Evolutionary conservation across 2,888 invertebrate genomes (phyloP).

Genomic region (Sericinus montela): DNA sequence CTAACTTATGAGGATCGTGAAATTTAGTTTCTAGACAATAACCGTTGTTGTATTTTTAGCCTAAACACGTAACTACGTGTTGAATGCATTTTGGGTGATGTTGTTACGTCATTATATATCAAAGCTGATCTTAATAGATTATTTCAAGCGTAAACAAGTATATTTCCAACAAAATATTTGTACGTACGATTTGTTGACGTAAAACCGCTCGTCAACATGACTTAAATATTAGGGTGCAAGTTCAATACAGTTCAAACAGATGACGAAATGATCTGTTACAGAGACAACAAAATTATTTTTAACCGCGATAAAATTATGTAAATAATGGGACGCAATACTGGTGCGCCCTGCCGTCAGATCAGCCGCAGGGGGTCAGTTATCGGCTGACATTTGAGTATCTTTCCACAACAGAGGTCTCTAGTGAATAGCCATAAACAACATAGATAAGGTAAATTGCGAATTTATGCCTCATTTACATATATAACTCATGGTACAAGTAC

Average conservation of each 20-base stretch:
- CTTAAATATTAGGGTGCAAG: background rate
- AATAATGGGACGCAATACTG: constrained; percentile 41
- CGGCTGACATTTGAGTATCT: constrained; percentile 55
- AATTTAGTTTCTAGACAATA: too few relatives aligned
- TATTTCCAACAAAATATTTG: background rate
- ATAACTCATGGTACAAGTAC: background rate
- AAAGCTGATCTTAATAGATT: background rate
- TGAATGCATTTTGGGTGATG: too few relatives aligned
- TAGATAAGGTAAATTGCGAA: constrained; percentile 42
- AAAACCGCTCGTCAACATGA: background rate
- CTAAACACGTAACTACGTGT: too few relatives aligned
- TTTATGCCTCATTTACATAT: constrained; percentile 28
- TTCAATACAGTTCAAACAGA: constrained; percentile 14
- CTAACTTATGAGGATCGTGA: too few relatives aligned
- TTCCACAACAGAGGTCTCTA: constrained; percentile 55
- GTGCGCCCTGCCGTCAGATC: constrained; percentile 50
- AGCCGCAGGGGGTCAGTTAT: constrained; percentile 67
- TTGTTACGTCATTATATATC: too few relatives aligned
- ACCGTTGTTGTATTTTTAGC: too few relatives aligned
- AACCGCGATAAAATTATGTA: constrained; percentile 30
- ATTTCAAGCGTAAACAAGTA: background rate
- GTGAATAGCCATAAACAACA: constrained; percentile 39
- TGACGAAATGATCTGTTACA: constrained; percentile 36
- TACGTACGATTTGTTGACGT: background rate
- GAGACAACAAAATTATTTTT: constrained; percentile 26